A percentile compares a stretch with the other conserved stretches of the same genome.
These are phyloP conservation scores for Paradoxurus hermaphroditus DNA, from an alignment of 2,113 vertebrate species.

Conservation along the genomic window DNA sequence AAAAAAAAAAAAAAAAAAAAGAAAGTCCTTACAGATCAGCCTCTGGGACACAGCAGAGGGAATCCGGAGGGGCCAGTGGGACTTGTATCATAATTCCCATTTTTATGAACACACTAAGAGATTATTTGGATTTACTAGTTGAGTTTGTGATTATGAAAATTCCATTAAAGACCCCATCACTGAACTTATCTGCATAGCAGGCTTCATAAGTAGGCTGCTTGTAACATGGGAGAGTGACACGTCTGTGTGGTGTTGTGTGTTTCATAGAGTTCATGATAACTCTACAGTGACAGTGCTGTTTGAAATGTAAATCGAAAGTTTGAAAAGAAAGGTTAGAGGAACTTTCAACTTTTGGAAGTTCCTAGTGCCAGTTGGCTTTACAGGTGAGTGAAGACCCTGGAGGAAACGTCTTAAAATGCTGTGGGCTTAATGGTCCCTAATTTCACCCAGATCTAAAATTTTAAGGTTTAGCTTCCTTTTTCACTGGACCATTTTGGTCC, in stretches of 20 bases:
- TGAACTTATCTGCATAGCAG: not conserved
- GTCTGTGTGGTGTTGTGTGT: not conserved
- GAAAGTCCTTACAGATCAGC: too few relatives aligned
- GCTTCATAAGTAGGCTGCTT: not conserved
- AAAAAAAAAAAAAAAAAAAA: too few relatives aligned
- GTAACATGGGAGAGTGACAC: not conserved
- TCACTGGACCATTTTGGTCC: not conserved
- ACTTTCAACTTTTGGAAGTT: not conserved
- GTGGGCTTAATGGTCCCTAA: not conserved
- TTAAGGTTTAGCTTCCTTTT: not conserved
- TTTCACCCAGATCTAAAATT: not conserved
- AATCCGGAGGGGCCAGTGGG: not conserved
- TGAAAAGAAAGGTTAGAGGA: not conserved
- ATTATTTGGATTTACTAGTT: not conserved
- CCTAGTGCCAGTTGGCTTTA: not conserved
- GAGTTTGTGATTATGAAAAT: not conserved
- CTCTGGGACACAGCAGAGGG: not conserved
- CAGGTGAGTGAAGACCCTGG: not conserved
- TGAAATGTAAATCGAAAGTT: not conserved
- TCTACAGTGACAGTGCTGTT: not conserved
- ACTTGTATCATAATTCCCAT: fast-evolving
- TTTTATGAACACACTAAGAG: fast-evolving
- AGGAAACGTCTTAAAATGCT: not conserved
- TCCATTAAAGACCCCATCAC: not conserved
- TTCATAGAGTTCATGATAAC: not conserved